Conservation (phyloP, 2,888 invertebrate genomes). For the Dasypolia templi region DNA sequence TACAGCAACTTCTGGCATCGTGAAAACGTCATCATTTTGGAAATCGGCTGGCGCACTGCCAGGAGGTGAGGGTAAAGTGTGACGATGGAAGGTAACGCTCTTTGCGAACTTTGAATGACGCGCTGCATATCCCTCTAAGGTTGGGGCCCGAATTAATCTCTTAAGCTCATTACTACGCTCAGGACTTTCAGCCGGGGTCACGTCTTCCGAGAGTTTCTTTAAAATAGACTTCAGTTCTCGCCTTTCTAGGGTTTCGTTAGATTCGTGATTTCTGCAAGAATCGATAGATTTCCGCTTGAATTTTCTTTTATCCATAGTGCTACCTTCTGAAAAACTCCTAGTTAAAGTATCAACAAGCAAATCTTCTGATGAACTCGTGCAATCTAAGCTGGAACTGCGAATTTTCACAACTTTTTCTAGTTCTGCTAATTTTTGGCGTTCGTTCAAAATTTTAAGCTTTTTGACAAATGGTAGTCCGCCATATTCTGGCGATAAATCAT, state of each 20-base stretch:
- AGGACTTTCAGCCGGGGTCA: slow-evolving; percentile 86
- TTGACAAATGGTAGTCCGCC: slow-evolving; percentile 96
- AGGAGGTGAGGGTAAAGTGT: slow-evolving; percentile 95
- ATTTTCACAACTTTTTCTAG: slow-evolving; percentile 94
- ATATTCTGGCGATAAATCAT: slow-evolving; percentile 96
- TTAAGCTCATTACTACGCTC: slow-evolving; percentile 91
- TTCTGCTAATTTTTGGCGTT: slow-evolving; percentile 96
- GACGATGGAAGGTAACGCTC: slow-evolving; percentile 96
- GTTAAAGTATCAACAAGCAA: slow-evolving; percentile 91
- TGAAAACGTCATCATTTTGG: slow-evolving; percentile 79
- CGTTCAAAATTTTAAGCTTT: slow-evolving; percentile 96
- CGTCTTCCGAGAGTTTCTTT: slow-evolving; percentile 94
- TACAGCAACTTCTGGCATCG: slow-evolving; percentile 78
- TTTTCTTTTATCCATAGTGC: slow-evolving; percentile 92
- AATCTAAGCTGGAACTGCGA: slow-evolving; percentile 95
- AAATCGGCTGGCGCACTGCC: slow-evolving; percentile 85
- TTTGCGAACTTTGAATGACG: slow-evolving; percentile 96
- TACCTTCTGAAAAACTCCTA: slow-evolving; percentile 95
- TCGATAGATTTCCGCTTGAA: slow-evolving; percentile 86
- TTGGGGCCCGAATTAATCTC: slow-evolving; percentile 94
- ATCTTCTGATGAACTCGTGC: slow-evolving; percentile 91
- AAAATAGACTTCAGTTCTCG: slow-evolving; percentile 95
- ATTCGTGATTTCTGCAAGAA: slow-evolving; percentile 85
- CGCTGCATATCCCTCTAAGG: slow-evolving; percentile 96
- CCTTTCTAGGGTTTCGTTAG: slow-evolving; percentile 95